Evolutionary conservation across 2,113 vertebrate species (phyloP).

Genomic region (Spheniscus mendiculus): DNA sequence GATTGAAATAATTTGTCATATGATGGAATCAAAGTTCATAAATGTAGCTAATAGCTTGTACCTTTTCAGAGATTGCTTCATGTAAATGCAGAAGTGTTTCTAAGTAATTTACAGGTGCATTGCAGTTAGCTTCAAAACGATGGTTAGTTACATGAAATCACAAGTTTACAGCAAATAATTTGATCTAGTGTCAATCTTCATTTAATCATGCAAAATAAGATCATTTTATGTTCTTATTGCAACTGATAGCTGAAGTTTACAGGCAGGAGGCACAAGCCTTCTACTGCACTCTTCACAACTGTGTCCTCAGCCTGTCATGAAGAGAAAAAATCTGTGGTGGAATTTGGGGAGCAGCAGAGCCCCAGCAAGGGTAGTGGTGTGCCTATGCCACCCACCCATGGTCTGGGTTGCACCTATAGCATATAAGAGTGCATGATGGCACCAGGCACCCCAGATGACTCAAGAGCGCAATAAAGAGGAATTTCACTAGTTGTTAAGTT

Average conservation of each 20-base stretch:
- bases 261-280: background rate
- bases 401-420: background rate
- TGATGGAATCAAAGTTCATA: background rate
- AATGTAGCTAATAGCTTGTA: background rate
- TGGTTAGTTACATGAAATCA: background rate
- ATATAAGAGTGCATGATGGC: background rate
- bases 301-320: background rate
- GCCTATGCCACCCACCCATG: accelerated
- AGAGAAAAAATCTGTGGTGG: background rate
- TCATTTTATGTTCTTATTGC: background rate
- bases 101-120: background rate
- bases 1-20: background rate
- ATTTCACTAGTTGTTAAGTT: background rate
- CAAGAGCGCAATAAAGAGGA: background rate
- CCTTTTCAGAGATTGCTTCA: background rate
- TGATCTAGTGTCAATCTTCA: background rate
- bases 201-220: background rate
- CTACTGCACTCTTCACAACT: background rate
- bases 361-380: background rate
- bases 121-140: background rate
- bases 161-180: background rate
- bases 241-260: accelerated
- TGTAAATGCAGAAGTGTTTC: background rate
- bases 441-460: background rate
- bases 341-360: background rate